A percentile compares a stretch with the other conserved stretches of the same genome.
phyloP scores from a whole-genome alignment of 2,797 vertebrate genomes.

The Gallinago solitaria region DNA sequence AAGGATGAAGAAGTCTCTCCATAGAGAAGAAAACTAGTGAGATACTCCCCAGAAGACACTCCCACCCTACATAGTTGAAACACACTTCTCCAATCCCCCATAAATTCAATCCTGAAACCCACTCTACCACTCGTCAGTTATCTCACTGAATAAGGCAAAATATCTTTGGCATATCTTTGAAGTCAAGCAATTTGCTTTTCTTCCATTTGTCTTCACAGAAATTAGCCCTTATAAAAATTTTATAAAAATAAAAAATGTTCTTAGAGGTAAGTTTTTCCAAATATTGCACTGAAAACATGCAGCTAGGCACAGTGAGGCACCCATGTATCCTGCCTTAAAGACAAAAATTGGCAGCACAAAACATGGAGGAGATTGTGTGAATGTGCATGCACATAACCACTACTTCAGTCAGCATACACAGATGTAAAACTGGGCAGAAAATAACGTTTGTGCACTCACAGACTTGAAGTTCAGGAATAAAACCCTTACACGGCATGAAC shows the following conservation, averaged over 20 bases:
- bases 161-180: accelerated
- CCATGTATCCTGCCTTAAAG: background rate
- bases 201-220: background rate
- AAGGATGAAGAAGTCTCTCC: background rate
- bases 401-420: background rate
- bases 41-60: background rate
- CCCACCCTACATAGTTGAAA: background rate
- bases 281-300: background rate
- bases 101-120: background rate
- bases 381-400: background rate
- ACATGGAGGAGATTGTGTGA: background rate
- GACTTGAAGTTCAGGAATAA: background rate
- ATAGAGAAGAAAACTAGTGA: background rate
- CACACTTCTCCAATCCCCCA: background rate
- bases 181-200: background rate
- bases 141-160: background rate
- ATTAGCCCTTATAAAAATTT: background rate
- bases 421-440: background rate
- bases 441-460: accelerated
- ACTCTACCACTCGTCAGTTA: background rate
- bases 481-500: background rate
- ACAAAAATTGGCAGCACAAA: background rate
- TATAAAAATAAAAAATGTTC: too few species aligned
- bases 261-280: background rate
- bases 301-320: background rate